Conservation (phyloP, 1,140 invertebrate genomes). For the Drosophila takahashii region DNA sequence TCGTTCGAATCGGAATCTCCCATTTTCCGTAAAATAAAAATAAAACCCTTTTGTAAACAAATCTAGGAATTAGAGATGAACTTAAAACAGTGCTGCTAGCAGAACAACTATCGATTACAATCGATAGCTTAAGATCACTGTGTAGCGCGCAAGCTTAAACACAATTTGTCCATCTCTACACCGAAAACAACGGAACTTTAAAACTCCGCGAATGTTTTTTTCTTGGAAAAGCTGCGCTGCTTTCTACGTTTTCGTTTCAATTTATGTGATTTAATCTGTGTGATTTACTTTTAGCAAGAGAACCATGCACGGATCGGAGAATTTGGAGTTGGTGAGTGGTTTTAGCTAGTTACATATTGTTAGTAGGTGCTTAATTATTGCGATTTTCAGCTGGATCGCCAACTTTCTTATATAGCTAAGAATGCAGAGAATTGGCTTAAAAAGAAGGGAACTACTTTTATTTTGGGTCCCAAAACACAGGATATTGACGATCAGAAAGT, state of each 20-base stretch:
- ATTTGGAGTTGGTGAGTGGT: conserved; percentile 22
- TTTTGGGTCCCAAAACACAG: background rate
- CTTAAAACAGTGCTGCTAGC: background rate
- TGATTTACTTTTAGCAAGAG: background rate
- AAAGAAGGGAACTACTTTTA: background rate
- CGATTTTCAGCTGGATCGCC: conserved; percentile 27
- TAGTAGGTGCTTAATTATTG: background rate
- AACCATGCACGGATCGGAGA: conserved; percentile 7
- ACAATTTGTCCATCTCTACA: background rate
- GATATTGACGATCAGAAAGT: background rate
- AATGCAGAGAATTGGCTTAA: background rate
- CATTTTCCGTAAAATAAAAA: background rate
- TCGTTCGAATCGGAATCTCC: conserved; percentile 37
- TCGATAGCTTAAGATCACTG: background rate
- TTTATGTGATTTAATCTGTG: background rate
- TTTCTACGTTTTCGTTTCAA: background rate
- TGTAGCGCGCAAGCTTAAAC: background rate
- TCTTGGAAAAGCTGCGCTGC: background rate
- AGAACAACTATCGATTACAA: background rate
- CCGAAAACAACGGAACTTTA: conserved; percentile 4
- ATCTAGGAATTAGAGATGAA: background rate
- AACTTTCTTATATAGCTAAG: conserved; percentile 12
- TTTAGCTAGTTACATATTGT: background rate
- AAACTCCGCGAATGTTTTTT: background rate
- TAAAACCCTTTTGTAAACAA: background rate